Base-by-base conservation (phyloP, 2,113 vertebrate species). In the Dasypus novemcinctus region DNA sequence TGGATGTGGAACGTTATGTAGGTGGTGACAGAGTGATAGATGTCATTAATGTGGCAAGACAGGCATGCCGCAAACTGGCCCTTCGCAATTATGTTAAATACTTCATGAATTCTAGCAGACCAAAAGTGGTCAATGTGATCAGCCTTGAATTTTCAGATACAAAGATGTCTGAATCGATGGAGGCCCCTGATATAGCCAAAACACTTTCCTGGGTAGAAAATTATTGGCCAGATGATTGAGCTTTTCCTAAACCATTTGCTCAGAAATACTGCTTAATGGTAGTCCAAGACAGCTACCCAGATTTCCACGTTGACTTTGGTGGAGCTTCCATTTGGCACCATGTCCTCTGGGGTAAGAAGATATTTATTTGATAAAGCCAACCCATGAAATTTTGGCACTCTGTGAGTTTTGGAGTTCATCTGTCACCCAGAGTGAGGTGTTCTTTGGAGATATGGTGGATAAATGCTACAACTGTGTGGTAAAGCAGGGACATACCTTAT, bases 261-360 rank as follows among this genome's bases (percentile, higher is more conserved):
- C 99, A 99, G 98, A 99, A 99, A 98, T 99, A 99, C 96, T 99
- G 99, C 96, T 98, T 99, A 87, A 99, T 99, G 99, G 99, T 99
- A 74, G 99, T 99, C 96, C 99, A 99, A 98, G 99, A 99, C 98
- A 99, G 99, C 98, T 99, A 99, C 90, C 99, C 99, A 1, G 99
- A 99, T 96, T 99, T 99, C 98, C 99, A 99, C 98, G 99, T 99
- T 31, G 99, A 99, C 98, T 99, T 99, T 66, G 99, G 99, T 72
- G 99, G 99, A 94, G 99, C 99, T 41, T 99, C 99, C 49, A 99
- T 99, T 95, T 99, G 99, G 99, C 99, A 99, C 98, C 99, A 99
- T 46, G 99, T 99, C 97, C 99, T 99, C 94, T 99, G 99, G 99
- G 99, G 99, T 93, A 99, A 99, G 97, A 99, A 99, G 98, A 98